Base-by-base conservation (phyloP, 2,113 vertebrate species). In the Lampris megalopsis region DNA sequence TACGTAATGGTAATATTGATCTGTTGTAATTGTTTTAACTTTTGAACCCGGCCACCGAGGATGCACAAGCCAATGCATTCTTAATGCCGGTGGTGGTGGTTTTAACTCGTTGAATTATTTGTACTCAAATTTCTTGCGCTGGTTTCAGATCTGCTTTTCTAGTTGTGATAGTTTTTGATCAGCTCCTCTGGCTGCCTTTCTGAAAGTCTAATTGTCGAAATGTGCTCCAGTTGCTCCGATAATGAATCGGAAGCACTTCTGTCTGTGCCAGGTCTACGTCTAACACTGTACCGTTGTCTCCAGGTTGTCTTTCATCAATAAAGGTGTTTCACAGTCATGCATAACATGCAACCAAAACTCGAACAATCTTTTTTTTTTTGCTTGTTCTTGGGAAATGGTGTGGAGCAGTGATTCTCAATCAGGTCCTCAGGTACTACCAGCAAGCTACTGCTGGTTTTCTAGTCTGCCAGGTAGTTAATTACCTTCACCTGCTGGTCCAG, bases 21-120 rank as follows among this genome's bases (percentile, higher is more conserved):
- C 92, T 92, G 89, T 91, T 90, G 40, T 88, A 85, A 91, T 92
- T 88, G 60, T 83, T 85, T 83, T 64, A 57, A 79, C 66, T 11
- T 85, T 87, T 75, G 24, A 24, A 24, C 24, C 24, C 24, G 0
- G 24, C 24, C 24, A 24, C 24, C 24, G 24, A 24, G 24, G 24
- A 24, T 24, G 24, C 24, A 24, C 24, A 24, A 24, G 24, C 24
- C 24, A 24, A 24, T 24, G 24, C 24, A 24, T 24, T 24, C 24
- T 24, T 24, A 24, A 24, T 24, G 24, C 24, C 24, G 24, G 24
- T 24, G 24, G 24, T 24, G 24, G 24, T 24, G 24, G 24, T 24
- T 24, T 24, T 24, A 24, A 24, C 24, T 24, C 24, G 80, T 68
- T 89, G 79, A 82, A 75, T 78, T 58, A 71, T 87, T 80, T 89